phyloP scores from a whole-genome alignment of 1,140 invertebrate genomes.

The Eupeodes corollae region DNA sequence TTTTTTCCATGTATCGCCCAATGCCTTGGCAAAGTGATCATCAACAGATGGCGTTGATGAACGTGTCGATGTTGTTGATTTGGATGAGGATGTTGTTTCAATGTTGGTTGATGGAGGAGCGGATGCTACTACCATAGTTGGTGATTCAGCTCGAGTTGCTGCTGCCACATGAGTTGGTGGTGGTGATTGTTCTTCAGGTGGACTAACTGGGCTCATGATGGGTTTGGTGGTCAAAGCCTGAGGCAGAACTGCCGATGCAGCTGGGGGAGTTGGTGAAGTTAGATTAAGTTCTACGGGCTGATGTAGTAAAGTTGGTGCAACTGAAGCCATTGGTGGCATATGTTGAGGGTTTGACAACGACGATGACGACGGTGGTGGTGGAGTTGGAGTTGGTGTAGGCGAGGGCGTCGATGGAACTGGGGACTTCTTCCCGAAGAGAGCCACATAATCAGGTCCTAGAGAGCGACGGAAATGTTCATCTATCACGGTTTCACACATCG shows the following conservation, averaged over 20 bases:
- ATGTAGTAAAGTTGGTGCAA: slow-evolving; percentile 15
- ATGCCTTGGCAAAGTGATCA: slow-evolving; percentile 91
- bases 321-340: slow-evolving; percentile 20
- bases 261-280: background rate
- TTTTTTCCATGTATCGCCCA: slow-evolving; percentile 87
- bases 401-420: slow-evolving; percentile 25
- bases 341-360: slow-evolving; percentile 25
- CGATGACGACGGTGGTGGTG: slow-evolving; percentile 22
- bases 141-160: slow-evolving; percentile 9
- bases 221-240: background rate
- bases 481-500: slow-evolving; percentile 77
- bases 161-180: slow-evolving; percentile 26
- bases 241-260: slow-evolving; percentile 3
- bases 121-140: slow-evolving; percentile 11
- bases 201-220: background rate
- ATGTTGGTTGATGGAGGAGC: background rate
- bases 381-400: slow-evolving; percentile 35
- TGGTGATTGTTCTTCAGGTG: slow-evolving; percentile 2
- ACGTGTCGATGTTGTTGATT: slow-evolving; percentile 30
- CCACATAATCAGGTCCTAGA: slow-evolving; percentile 77
- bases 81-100: slow-evolving; percentile 14
- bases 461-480: slow-evolving; percentile 93
- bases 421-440: slow-evolving; percentile 56
- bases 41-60: slow-evolving; percentile 61
- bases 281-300: slow-evolving; percentile 27